Evolutionary conservation across 2,888 invertebrate species (phyloP).

Genomic region (Charanyca ferruginea): DNA sequence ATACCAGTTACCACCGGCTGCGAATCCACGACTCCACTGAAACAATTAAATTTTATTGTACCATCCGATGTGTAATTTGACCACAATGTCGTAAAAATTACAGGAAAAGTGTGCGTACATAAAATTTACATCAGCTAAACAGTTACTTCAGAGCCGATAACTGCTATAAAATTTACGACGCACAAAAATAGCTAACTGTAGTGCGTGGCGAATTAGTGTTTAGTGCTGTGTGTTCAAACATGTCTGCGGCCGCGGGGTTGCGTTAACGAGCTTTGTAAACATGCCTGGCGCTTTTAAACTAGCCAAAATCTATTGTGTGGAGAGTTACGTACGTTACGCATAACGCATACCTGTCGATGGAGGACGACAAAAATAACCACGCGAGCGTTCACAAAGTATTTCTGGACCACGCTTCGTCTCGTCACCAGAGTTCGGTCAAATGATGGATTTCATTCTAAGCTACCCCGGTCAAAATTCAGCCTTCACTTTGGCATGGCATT

Average conservation of each 20-base stretch:
- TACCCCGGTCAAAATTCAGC: constrained; percentile 44
- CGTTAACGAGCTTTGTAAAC: constrained; percentile 57
- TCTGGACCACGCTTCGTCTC: constrained; percentile 69
- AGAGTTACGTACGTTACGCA: constrained; percentile 65
- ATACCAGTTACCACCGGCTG: constrained; percentile 37
- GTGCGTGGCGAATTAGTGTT: constrained; percentile 60
- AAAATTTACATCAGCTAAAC: constrained; percentile 56
- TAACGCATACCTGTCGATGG: constrained; percentile 83
- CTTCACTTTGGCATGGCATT: constrained; percentile 47
- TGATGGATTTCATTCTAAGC: constrained; percentile 52
- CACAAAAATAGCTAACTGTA: constrained; percentile 62
- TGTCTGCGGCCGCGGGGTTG: constrained; percentile 46
- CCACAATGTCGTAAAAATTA: constrained; percentile 55
- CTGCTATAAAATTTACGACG: constrained; percentile 57
- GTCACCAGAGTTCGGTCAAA: constrained; percentile 40
- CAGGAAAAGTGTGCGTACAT: constrained; percentile 56
- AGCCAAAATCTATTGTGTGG: constrained; percentile 64
- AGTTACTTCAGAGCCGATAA: constrained; percentile 60
- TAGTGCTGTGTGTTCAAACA: constrained; percentile 44
- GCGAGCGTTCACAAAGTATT: constrained; percentile 74
- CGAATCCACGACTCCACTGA: constrained; percentile 27
- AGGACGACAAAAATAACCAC: constrained; percentile 79
- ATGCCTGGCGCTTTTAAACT: constrained; percentile 61
- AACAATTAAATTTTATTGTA: constrained; percentile 46
- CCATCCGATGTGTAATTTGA: constrained; percentile 45